Conservation (phyloP, 2,797 vertebrate genomes). For the Micromesistius poutassou region DNA sequence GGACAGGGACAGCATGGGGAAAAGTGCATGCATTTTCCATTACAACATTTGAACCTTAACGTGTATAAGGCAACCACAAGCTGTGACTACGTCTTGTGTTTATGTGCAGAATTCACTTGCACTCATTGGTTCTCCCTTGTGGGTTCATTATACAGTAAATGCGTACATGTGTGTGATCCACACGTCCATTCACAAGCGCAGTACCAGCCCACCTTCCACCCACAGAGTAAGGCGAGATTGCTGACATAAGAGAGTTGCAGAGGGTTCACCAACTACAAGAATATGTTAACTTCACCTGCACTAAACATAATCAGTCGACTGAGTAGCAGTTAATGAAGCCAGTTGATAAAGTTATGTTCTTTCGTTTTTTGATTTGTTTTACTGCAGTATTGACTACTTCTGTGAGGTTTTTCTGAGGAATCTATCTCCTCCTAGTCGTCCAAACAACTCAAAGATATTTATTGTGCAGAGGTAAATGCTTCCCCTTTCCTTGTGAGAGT, state of each 20-base stretch:
- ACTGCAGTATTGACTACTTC: not conserved
- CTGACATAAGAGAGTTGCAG: slow-evolving; percentile 1
- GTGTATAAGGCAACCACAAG: not conserved
- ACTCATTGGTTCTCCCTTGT: not conserved
- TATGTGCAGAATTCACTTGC: not conserved
- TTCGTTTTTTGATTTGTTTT: not conserved
- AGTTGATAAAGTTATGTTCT: not conserved
- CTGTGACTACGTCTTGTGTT: not conserved
- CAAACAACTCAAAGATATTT: not conserved
- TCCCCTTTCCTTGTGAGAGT: not conserved
- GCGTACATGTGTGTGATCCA: slow-evolving; percentile 38
- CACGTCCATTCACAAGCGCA: slow-evolving; percentile 39
- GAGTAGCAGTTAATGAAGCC: not conserved
- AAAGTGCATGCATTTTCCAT: not conserved
- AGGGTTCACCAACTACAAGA: slow-evolving; percentile 55
- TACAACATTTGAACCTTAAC: slow-evolving; percentile 8
- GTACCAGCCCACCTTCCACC: slow-evolving; percentile 22
- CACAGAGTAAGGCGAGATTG: slow-evolving; percentile 7
- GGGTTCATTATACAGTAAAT: not conserved
- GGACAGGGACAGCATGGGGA: slow-evolving; percentile 4
- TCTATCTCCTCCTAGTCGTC: not conserved
- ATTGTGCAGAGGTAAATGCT: not conserved
- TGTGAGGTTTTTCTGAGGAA: not conserved
- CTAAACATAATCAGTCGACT: not conserved
- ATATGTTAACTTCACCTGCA: slow-evolving; percentile 7